These are phyloP conservation scores for Pteronotus mesoamericanus DNA, from an alignment of 2,797 vertebrate genomes.

Conservation along the genomic window DNA sequence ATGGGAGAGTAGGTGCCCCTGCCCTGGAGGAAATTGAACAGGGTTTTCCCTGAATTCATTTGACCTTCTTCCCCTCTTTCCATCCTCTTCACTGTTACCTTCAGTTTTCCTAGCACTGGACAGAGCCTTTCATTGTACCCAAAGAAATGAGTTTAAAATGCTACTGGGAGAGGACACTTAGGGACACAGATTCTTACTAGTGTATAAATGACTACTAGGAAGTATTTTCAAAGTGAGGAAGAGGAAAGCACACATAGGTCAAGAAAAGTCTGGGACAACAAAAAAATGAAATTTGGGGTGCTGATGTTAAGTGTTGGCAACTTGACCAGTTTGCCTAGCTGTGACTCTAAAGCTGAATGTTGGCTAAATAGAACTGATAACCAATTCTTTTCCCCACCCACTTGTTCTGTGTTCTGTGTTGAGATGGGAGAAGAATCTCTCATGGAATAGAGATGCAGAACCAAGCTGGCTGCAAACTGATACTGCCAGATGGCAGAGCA, in stretches of 20 bases:
- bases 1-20: too few relatives aligned
- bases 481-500: constrained; percentile 8
- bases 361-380: neutral
- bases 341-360: neutral
- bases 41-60: neutral
- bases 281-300: neutral
- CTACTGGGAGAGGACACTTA: neutral
- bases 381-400: neutral
- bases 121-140: neutral
- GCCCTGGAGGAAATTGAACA: neutral
- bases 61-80: neutral
- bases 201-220: neutral
- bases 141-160: neutral
- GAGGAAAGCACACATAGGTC: neutral
- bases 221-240: neutral
- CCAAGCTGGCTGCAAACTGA: neutral
- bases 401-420: too few relatives aligned
- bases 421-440: neutral
- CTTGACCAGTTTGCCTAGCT: too few relatives aligned
- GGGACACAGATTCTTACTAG: neutral
- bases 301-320: neutral
- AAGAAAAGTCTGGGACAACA: neutral
- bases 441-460: neutral
- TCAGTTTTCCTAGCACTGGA: neutral
- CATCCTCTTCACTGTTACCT: neutral